Base-by-base conservation (phyloP, 2,797 vertebrate species). In the Acrossocheilus fasciatus region DNA sequence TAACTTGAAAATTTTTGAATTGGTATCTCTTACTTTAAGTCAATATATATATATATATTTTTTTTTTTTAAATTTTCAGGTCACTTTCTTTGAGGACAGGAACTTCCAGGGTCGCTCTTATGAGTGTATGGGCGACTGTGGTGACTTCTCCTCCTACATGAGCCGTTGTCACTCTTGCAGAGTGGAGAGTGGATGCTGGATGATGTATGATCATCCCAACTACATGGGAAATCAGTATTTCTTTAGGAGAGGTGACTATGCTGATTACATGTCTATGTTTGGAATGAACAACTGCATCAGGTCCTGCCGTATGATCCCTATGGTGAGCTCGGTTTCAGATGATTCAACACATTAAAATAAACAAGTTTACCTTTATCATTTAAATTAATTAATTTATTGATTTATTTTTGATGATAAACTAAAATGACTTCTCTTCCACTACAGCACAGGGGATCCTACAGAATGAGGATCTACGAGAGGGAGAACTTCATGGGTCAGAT, bases 141-240 rank as follows among this genome's bases (percentile, higher is more conserved):
- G 14, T n/a, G 77, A 79, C 23, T 26, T 79, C 7, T 47, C 70
- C 30, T 26, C 87, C 57, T 89, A 92, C 50, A 87, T 93, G 79
- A 93, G 43, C 79, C 11, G 17, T 64, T 93, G 91, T 81, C 84
- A 95, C 88, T 96, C 95, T 85, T 90, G 93, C 87, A 91, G 91
- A 70, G 93, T 95, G 70, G 93, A 95, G 52, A 87, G 81, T 2
- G 90, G 90, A 17, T 88, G 85, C 85, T 91, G 86, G 80, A 91
- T 91, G 90, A 87, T 88, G 41, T 91, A 88, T 15, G 88, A 91
- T 64, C 73, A 57, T 23, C n/a, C 83, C 76, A 88, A 91, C 85
- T 91, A 70, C 68, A 91, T 88, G 90, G 90, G 90, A 52, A 88
- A 83, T 84, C 43, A 50, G 66, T 87, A 88, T 76, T 91, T 89